Percentiles rank a stretch among this genome's conserved stretches.
These are phyloP conservation scores for Melieria omissa DNA, from an alignment of 2,888 invertebrate species.

Conservation along the genomic window DNA sequence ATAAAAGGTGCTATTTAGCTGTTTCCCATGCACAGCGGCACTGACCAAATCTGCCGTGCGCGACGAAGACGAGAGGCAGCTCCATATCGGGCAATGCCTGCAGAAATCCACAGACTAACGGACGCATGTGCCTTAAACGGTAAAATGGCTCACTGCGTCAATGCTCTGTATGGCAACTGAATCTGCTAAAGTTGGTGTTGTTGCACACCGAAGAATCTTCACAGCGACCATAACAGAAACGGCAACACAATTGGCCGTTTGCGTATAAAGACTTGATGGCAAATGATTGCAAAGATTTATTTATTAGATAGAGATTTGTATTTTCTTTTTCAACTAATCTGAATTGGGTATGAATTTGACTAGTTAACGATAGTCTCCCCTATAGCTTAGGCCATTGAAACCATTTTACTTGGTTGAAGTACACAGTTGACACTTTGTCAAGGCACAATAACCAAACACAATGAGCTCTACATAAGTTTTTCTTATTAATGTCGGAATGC, in stretches of 20 bases:
- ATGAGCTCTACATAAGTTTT: too few species aligned
- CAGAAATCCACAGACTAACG: conserved; percentile 20
- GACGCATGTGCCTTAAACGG: conserved; percentile 10
- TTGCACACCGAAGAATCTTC: background rate
- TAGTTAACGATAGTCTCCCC: too few species aligned
- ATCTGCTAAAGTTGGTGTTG: background rate
- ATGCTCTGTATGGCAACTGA: conserved; percentile 2
- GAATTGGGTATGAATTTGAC: too few species aligned
- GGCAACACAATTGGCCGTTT: background rate
- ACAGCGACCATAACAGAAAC: background rate
- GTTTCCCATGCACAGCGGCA: conserved; percentile 20
- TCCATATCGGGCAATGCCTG: background rate
- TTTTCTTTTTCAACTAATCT: too few species aligned
- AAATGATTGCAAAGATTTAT: too few species aligned
- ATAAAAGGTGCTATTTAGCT: conserved; percentile 16
- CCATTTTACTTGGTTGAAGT: too few species aligned
- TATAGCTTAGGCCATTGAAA: too few species aligned
- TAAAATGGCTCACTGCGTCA: conserved; percentile 10
- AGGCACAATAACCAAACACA: too few species aligned
- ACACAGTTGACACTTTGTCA: too few species aligned
- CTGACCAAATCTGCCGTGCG: conserved; percentile 6
- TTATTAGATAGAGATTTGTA: too few species aligned
- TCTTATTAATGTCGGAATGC: too few species aligned
- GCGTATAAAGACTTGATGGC: too few species aligned
- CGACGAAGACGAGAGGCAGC: background rate